A percentile compares a stretch with the other conserved stretches of the same genome.
Conservation (phyloP, 2,888 invertebrate species). For the Drosophila anomelani region DNA sequence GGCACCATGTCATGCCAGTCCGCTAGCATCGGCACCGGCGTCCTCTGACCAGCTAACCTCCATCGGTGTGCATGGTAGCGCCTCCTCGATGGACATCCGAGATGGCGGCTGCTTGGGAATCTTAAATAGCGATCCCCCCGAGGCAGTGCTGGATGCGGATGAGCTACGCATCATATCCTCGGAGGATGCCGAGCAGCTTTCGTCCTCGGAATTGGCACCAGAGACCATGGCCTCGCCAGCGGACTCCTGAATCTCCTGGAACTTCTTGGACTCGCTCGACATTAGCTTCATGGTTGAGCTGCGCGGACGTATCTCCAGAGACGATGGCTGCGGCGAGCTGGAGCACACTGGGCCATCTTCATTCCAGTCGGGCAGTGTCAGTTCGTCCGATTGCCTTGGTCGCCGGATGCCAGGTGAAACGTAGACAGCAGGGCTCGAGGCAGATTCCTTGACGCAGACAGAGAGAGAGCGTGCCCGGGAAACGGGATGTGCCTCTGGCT, state of each 20-base stretch:
- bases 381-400: constrained; percentile 48
- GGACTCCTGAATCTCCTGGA: constrained; percentile 87
- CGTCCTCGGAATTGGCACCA: constrained; percentile 87
- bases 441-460: constrained; percentile 81
- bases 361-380: constrained; percentile 52
- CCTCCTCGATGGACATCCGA: constrained; percentile 83
- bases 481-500: constrained; percentile 81
- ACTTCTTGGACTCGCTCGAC: constrained; percentile 83
- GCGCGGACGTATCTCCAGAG: constrained; percentile 61
- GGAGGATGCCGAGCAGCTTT: constrained; percentile 86
- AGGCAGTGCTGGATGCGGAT: constrained; percentile 83
- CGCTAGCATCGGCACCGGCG: constrained; percentile 77
- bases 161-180: constrained; percentile 84
- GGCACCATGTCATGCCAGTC: constrained; percentile 76
- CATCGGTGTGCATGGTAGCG: constrained; percentile 83
- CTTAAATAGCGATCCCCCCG: constrained; percentile 55
- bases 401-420: constrained; percentile 6
- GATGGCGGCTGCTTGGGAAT: constrained; percentile 75
- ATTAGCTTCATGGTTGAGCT: constrained; percentile 79
- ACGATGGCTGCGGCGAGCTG: constrained; percentile 68
- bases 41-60: constrained; percentile 85
- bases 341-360: constrained; percentile 38
- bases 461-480: constrained; percentile 85
- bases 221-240: constrained; percentile 89
- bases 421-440: constrained; percentile 31